Base-by-base conservation (phyloP, 2,113 vertebrate genomes). In the Paraplagusia blochii region DNA sequence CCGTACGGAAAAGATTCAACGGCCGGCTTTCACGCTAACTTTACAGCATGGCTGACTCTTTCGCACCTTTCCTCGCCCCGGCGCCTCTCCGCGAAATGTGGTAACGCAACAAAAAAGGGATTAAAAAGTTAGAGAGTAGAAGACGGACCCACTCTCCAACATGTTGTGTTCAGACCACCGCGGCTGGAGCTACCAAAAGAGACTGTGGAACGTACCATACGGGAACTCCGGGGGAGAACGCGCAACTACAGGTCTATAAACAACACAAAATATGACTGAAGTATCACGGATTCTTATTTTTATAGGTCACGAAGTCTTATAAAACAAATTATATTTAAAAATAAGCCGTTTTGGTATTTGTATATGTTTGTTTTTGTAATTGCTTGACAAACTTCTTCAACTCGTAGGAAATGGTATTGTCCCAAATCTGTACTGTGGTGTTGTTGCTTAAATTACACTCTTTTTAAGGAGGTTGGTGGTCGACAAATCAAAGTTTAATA, bases 151-250 rank as follows among this genome's bases (percentile, higher is more conserved):
- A 35, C 34, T 66, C 79, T 85, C 79, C 76, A 87, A 76, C 88
- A 81, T 89, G 83, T 87, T 89, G 80, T 87, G 87, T 73, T 79
- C 67, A 2, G 47, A 44, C 66, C 59, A 49, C 18, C 19, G 44
- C 53, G 69, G 47, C 72, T 46, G 81, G 19, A 47, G 72, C 76
- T 40, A 77, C 71, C 77, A 87, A 87, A 86, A 87, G 82, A 71
- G 66, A 75, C 80, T 69, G 72, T 57, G 87, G 89, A 45, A 58
- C 42, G 84, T 82, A 89, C 89, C 89, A 90, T 65, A 8, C 1
- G 1, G 14, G 0, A 10, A 13, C 22, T 0, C 7, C 0, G 1
- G 1, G 52, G 77, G 85, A 81, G 76, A 2, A 34, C 1, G 1
- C 11, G 9, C 11, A 4, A 13, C 1, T 0, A n/a, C 9, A 1